Base-by-base conservation (phyloP, 2,113 vertebrate genomes). In the Eonycteris spelaea region DNA sequence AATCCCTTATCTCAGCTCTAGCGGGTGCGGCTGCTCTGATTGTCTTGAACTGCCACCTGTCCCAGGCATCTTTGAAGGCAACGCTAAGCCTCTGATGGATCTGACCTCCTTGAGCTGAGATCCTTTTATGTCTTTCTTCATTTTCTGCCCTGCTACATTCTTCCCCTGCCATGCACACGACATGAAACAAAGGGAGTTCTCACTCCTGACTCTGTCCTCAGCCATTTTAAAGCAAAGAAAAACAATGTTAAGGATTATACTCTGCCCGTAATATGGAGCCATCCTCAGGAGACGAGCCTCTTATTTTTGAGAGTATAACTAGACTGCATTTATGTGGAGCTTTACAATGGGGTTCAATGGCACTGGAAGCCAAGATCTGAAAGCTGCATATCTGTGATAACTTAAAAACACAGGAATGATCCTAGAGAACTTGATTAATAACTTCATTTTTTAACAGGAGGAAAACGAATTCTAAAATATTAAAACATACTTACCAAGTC, bases 21-120 rank as follows among this genome's bases (percentile, higher is more conserved):
- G 99, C 98, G 99, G 99, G 99, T 99, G 99, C 98, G 98, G 98
- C 99, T 99, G 98, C 99, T 99, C 98, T 98, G 99, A 99, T 99
- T 99, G 99, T 99, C 99, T 99, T 98, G 99, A 99, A 99, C 99
- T 99, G 99, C 99, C 99, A 99, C 99, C 99, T 99, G 99, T 99
- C 99, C 99, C 99, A 99, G 99, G 98, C 99, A 99, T 99, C 99
- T 99, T 99, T 99, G 99, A 99, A 99, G 99, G 99, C 99, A 99
- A 99, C 86, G 97, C 98, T 99, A 99, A 99, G 99, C 99, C 99
- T 99, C 99, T 99, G 99, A 99, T 99, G 99, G 99, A 98, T 99
- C 99, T 99, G 99, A 99, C 99, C 99, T 99, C 99, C 99, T 99
- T 98, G 98, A 99, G 99, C 99, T 99, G 98, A 98, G 99, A 99